These are phyloP conservation scores for Sardinella longiceps DNA, from an alignment of 2,797 vertebrate species.

Conservation along the genomic window DNA sequence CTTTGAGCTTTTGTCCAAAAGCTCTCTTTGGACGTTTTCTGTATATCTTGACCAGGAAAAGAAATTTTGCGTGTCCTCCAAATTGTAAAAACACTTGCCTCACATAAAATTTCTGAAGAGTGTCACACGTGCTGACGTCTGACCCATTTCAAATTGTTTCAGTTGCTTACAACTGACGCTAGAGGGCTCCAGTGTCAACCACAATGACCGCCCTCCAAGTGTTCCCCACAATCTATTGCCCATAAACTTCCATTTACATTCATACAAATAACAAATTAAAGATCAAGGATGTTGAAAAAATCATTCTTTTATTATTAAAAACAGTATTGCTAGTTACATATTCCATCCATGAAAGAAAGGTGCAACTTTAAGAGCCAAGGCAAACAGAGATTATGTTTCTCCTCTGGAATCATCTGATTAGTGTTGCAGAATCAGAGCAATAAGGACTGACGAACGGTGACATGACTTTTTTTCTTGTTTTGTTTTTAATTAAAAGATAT, in stretches of 20 bases:
- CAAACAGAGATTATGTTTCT: constrained; percentile 71
- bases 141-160: neutral
- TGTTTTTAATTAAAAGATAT: constrained; percentile 73
- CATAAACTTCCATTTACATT: neutral
- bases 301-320: constrained; percentile 80
- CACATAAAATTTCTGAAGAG: neutral
- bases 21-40: neutral
- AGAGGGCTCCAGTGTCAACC: neutral
- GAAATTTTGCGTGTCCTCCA: neutral
- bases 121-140: neutral
- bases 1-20: neutral
- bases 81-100: neutral
- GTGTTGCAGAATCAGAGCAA: constrained; percentile 64
- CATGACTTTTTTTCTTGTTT: constrained; percentile 58
- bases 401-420: constrained; percentile 67
- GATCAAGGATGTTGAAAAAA: constrained; percentile 61
- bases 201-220: neutral
- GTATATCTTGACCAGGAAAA: neutral
- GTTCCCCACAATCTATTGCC: neutral
- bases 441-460: constrained; percentile 64
- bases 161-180: neutral
- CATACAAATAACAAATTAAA: neutral
- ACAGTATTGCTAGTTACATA: constrained; percentile 83
- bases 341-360: constrained; percentile 79
- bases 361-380: constrained; percentile 80